Evolutionary conservation across 2,888 invertebrate species (phyloP).

Genomic region (Nymphalis c-album): DNA sequence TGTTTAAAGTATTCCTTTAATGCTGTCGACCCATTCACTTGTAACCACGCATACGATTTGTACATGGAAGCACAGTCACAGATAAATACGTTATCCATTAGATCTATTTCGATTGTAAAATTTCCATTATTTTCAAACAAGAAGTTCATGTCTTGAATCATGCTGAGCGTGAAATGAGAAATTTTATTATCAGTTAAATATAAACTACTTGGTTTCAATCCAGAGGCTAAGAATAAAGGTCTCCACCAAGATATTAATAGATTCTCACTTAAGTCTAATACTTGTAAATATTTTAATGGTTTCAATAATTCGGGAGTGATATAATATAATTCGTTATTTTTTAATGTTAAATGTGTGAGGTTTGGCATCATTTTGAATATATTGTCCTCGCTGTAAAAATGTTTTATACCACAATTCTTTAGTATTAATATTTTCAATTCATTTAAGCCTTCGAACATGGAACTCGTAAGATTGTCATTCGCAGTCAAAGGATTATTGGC

Average conservation of each 20-base stretch:
- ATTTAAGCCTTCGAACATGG: slow-evolving; percentile 73
- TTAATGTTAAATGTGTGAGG: slow-evolving; percentile 74
- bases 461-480: slow-evolving; percentile 63
- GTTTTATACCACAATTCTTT: slow-evolving; percentile 75
- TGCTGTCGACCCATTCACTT: slow-evolving; percentile 59
- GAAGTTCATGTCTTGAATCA: slow-evolving; percentile 80
- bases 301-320: slow-evolving; percentile 68
- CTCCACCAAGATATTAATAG: slow-evolving; percentile 78
- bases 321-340: slow-evolving; percentile 71
- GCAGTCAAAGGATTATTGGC: slow-evolving; percentile 77
- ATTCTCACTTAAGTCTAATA: slow-evolving; percentile 78
- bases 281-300: slow-evolving; percentile 65
- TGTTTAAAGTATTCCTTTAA: slow-evolving; percentile 60
- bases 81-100: slow-evolving; percentile 78
- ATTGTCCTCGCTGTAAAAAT: slow-evolving; percentile 66
- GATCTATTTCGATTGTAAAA: slow-evolving; percentile 59
- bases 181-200: slow-evolving; percentile 80
- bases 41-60: slow-evolving; percentile 66
- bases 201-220: slow-evolving; percentile 63
- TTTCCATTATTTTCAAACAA: slow-evolving; percentile 60
- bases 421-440: slow-evolving; percentile 73
- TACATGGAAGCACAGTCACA: slow-evolving; percentile 79
- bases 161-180: slow-evolving; percentile 76
- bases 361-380: slow-evolving; percentile 77
- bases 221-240: slow-evolving; percentile 71